Base-by-base conservation (phyloP, 2,113 vertebrate species). In the Meleagris gallopavo region DNA sequence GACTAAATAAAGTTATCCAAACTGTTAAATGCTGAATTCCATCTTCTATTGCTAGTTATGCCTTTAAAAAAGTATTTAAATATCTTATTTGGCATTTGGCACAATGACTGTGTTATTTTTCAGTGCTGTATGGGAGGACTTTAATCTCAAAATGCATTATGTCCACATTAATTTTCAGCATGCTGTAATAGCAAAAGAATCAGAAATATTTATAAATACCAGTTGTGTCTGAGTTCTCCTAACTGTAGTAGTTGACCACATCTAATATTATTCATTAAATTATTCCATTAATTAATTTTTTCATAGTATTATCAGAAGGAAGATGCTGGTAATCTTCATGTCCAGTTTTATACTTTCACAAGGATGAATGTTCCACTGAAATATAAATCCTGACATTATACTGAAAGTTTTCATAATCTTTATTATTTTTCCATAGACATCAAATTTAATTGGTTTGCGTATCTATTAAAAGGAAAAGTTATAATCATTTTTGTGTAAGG, bases 31-130 rank as follows among this genome's bases (percentile, higher is more conserved):
- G 41, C 69, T 81, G 43, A 95, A 73, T 93, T 86, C 48, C 16
- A 2, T 60, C 41, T 82, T 45, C 48, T 27, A 12, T 69, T 72
- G 20, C 34, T 75, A 36, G 69, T 27, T 71, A 6, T 58, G 78
- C 22, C 72, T 94, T 88, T 84, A 96, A 86, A 91, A 25, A 3
- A 6, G 41, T 76, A 36, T 89, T 73, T 38, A 67, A 80, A 79
- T 70, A 43, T 18, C 41, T 76, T 87, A 46, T 61, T 74, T 86
- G 41, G 29, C 34, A 46, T 61, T 74, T 86, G 41, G 29, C 34
- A 62, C 27, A 13, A 6, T 50, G 9, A 20, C 20, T 61, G 12
- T 25, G 8, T 54, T 54, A 29, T 78, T 86, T 86, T 40, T 19
- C 30, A 48, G 13, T 84, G 30, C 5, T 81, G 2, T 74, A 54